Evolutionary conservation across 2,888 invertebrate genomes (phyloP).

Genomic region (Caenorhabditis doughertyi): DNA sequence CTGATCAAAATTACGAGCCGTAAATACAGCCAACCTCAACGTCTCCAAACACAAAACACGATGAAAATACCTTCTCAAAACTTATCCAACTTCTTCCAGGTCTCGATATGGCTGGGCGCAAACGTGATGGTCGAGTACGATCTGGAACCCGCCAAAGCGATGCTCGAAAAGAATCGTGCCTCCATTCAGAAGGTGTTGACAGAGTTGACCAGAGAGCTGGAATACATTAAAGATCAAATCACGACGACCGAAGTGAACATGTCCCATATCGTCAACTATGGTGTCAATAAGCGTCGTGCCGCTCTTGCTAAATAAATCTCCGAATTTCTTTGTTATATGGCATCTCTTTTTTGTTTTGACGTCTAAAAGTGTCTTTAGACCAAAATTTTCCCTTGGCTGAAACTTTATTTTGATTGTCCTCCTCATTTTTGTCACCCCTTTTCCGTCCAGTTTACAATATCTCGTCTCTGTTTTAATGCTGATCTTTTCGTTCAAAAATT

Average conservation of each 20-base stretch:
- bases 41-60: no score
- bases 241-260: slow-evolving; percentile 98
- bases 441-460: background rate
- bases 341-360: background rate
- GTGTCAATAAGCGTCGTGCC: slow-evolving; percentile 87
- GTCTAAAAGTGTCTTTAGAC: no score
- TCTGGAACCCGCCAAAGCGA: slow-evolving; percentile 77
- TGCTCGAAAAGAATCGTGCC: slow-evolving; percentile 73
- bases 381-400: background rate
- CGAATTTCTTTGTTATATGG: background rate
- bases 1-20: no score
- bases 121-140: slow-evolving; percentile 81
- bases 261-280: slow-evolving; percentile 98
- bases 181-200: slow-evolving; percentile 63
- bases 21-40: no score
- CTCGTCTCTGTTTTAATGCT: no score
- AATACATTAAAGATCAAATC: slow-evolving; percentile 96
- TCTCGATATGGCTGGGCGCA: slow-evolving; percentile 78
- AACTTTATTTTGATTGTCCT: no score
- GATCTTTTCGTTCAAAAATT: slow-evolving; percentile 11
- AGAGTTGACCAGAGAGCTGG: slow-evolving; percentile 91
- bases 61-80: no score
- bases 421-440: no score
- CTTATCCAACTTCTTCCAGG: slow-evolving; percentile 49
- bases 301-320: slow-evolving; percentile 29